phyloP scores from a whole-genome alignment of 1,140 invertebrate genomes.

The Conopomorpha cramerella region DNA sequence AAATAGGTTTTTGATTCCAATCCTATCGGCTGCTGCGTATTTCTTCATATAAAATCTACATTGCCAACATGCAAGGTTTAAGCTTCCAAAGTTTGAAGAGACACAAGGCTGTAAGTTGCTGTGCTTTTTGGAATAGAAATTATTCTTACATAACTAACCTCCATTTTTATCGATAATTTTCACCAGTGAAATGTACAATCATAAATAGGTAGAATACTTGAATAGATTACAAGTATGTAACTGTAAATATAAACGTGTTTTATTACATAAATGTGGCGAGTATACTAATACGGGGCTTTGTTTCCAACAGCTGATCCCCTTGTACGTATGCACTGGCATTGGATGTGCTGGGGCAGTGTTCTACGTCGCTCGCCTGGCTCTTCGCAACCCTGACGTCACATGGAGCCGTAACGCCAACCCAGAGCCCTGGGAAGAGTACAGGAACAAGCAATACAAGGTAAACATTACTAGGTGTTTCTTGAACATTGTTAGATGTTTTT shows the following conservation, averaged over 20 bases:
- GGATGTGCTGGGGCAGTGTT: slow-evolving; percentile 65
- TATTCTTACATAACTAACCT: slow-evolving; percentile 45
- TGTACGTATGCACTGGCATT: slow-evolving; percentile 72
- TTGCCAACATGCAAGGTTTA: slow-evolving; percentile 44
- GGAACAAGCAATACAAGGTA: slow-evolving; percentile 83
- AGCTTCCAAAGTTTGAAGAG: slow-evolving; percentile 43
- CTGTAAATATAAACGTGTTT: too few species aligned
- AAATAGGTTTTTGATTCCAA: too few species aligned
- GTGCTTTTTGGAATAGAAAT: slow-evolving; percentile 6
- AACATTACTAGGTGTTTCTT: slow-evolving; percentile 4
- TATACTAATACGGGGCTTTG: too few species aligned
- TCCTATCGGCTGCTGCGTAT: too few species aligned
- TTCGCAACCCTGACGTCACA: slow-evolving; percentile 76
- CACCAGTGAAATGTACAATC: too few species aligned
- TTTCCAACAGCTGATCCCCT: slow-evolving; percentile 72
- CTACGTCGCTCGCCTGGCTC: slow-evolving; percentile 73
- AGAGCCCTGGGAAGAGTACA: slow-evolving; percentile 81
- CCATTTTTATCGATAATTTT: not conserved
- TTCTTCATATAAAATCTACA: too few species aligned
- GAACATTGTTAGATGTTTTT: too few species aligned
- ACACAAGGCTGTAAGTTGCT: slow-evolving; percentile 44
- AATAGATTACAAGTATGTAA: too few species aligned
- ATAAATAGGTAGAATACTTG: too few species aligned
- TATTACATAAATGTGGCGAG: too few species aligned
- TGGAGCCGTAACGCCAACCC: slow-evolving; percentile 74